Evolutionary conservation across 2,113 vertebrate genomes (phyloP).

Genomic region (Pygoscelis adeliae): DNA sequence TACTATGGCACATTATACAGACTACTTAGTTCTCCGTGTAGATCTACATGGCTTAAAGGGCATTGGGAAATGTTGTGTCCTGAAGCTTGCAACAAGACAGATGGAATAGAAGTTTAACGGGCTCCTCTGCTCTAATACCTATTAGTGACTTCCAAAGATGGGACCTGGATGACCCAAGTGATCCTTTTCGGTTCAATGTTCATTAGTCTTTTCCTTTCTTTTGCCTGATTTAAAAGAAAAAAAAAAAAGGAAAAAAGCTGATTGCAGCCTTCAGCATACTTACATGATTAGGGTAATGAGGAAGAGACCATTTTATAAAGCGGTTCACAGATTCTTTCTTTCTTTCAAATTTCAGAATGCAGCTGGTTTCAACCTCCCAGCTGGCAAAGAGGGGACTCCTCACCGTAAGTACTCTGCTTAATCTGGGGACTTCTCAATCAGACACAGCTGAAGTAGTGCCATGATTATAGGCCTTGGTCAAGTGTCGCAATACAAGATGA

Average conservation of each 20-base stretch:
- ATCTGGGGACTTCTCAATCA: constrained; percentile 30
- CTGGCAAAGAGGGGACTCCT: constrained; percentile 18
- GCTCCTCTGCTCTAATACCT: background rate
- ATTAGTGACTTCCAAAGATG: background rate
- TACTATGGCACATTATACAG: background rate
- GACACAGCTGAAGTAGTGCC: constrained; percentile 11
- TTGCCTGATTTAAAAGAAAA: background rate
- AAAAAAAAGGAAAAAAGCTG: background rate
- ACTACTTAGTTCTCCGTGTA: background rate
- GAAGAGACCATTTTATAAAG: background rate
- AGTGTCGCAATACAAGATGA: constrained; percentile 19
- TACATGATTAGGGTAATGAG: constrained; percentile 1
- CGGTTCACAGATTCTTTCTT: background rate
- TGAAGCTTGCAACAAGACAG: background rate
- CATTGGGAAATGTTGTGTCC: background rate
- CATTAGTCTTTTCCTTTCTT: background rate
- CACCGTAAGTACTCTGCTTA: background rate
- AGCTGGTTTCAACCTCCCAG: constrained; percentile 31
- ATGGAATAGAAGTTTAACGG: background rate
- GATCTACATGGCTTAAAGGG: background rate
- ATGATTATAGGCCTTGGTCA: constrained; percentile 52
- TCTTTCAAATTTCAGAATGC: background rate
- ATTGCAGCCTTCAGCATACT: constrained; percentile 2
- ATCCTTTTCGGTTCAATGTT: background rate
- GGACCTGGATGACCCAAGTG: background rate